These are phyloP conservation scores for Tupiocoris notatus DNA, from an alignment of 2,888 invertebrate genomes.

Conservation along the genomic window DNA sequence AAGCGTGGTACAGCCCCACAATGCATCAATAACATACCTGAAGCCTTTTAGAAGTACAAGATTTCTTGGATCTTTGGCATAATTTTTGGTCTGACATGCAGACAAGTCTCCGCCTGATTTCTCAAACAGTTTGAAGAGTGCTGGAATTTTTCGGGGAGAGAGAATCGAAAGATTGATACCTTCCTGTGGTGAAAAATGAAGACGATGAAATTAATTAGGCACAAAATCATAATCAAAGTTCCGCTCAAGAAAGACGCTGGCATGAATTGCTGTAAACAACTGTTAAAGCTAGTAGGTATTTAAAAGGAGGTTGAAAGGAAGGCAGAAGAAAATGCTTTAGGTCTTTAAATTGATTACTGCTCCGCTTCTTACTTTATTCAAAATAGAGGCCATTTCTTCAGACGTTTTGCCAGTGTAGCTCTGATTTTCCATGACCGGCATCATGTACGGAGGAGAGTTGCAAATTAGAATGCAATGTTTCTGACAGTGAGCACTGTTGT, in stretches of 20 bases:
- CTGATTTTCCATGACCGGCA: slow-evolving; percentile 74
- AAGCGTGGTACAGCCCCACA: no score
- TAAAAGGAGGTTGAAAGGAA: no score
- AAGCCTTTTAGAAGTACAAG: slow-evolving; percentile 73
- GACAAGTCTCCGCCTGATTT: slow-evolving; percentile 83
- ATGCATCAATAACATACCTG: slow-evolving; percentile 55
- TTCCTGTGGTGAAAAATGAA: slow-evolving; percentile 59
- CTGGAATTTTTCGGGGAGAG: slow-evolving; percentile 83
- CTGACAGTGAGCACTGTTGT: slow-evolving; percentile 59
- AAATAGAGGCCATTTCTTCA: slow-evolving; percentile 77
- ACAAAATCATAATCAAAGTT: background rate
- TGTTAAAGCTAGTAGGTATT: no score
- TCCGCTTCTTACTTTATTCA: slow-evolving; percentile 60
- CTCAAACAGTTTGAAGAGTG: slow-evolving; percentile 82
- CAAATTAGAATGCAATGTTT: slow-evolving; percentile 82
- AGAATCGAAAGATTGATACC: slow-evolving; percentile 84
- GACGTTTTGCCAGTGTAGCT: slow-evolving; percentile 72
- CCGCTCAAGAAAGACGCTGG: no score
- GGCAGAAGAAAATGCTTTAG: no score
- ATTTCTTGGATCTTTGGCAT: slow-evolving; percentile 84
- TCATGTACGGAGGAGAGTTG: slow-evolving; percentile 87
- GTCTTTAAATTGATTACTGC: no score
- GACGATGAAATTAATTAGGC: slow-evolving; percentile 47
- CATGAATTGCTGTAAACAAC: no score
- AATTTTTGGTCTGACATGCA: slow-evolving; percentile 79